These are phyloP conservation scores for Empidonax alnorum DNA, from an alignment of 2,113 vertebrate genomes.

Conservation along the genomic window DNA sequence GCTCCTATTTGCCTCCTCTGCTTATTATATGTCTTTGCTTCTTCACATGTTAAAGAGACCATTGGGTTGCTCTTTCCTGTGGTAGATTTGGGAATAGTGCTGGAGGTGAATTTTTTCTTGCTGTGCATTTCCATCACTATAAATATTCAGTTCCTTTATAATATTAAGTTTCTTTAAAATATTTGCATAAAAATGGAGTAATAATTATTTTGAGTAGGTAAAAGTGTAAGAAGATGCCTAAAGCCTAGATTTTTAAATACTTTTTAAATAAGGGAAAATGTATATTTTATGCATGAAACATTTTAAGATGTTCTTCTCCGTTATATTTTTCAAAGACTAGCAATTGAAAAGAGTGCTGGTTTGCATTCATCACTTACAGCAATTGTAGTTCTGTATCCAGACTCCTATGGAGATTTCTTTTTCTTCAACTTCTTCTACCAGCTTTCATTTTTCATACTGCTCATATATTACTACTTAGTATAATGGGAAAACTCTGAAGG, in stretches of 20 bases:
- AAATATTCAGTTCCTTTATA: neutral
- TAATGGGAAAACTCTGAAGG: slow-evolving; percentile 31
- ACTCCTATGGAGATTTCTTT: slow-evolving; percentile 61
- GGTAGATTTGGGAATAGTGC: neutral
- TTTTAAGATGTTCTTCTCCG: slow-evolving; percentile 42
- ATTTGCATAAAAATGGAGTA: neutral
- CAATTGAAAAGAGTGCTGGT: slow-evolving; percentile 39
- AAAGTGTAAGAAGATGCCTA: neutral
- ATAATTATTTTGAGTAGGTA: neutral
- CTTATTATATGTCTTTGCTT: neutral
- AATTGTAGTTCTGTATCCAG: slow-evolving; percentile 43
- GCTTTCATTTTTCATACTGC: slow-evolving; percentile 58
- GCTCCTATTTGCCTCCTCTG: slow-evolving; percentile 9
- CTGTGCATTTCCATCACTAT: neutral
- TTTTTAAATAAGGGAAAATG: slow-evolving; percentile 59
- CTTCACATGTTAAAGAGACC: neutral
- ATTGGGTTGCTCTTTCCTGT: slow-evolving; percentile 17
- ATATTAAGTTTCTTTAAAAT: neutral
- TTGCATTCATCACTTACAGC: slow-evolving; percentile 68
- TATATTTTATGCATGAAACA: slow-evolving; percentile 61
- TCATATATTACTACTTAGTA: slow-evolving; percentile 42
- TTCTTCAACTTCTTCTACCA: slow-evolving; percentile 44
- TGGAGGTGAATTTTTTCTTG: neutral
- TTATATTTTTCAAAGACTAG: slow-evolving; percentile 49
- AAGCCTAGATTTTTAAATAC: neutral